phyloP scores from a whole-genome alignment of 2,888 invertebrate species.

The Pyrgus malvae region DNA sequence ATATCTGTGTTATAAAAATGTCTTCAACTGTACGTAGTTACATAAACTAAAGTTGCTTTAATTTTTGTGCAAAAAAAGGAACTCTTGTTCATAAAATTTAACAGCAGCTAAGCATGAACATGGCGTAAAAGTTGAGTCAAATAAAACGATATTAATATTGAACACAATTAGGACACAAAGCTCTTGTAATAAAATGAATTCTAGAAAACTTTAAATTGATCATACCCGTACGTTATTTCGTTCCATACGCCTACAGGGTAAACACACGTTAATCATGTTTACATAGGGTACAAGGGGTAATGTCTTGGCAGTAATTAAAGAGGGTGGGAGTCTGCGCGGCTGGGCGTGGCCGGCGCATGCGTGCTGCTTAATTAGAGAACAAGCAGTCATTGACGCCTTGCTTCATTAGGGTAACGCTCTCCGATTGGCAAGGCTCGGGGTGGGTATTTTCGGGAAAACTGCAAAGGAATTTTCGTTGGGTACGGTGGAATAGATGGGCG shows the following conservation, averaged over 20 bases:
- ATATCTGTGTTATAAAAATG: no score
- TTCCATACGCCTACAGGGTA: not conserved
- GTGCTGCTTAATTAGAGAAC: conserved; percentile 72
- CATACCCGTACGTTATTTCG: no score
- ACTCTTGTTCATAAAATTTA: no score
- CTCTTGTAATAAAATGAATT: not conserved
- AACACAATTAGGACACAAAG: no score
- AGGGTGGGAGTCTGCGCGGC: conserved; percentile 68
- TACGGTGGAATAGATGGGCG: no score
- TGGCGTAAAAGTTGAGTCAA: no score
- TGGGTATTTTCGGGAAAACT: conserved; percentile 16
- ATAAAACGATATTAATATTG: no score
- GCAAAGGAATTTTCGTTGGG: not conserved
- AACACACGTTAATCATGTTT: conserved; percentile 40
- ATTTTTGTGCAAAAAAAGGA: no score
- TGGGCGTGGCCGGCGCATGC: conserved; percentile 79
- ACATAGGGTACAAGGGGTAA: conserved; percentile 75
- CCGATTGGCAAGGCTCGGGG: conserved; percentile 30
- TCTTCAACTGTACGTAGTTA: no score
- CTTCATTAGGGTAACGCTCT: conserved; percentile 62
- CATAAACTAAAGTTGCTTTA: no score
- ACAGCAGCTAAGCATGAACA: no score
- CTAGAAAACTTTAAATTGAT: no score
- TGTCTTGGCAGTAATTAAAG: conserved; percentile 78
- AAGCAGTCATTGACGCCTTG: conserved; percentile 74